These are phyloP conservation scores for Turdus rufiventris DNA, from an alignment of 2,113 vertebrate genomes.

Conservation along the genomic window DNA sequence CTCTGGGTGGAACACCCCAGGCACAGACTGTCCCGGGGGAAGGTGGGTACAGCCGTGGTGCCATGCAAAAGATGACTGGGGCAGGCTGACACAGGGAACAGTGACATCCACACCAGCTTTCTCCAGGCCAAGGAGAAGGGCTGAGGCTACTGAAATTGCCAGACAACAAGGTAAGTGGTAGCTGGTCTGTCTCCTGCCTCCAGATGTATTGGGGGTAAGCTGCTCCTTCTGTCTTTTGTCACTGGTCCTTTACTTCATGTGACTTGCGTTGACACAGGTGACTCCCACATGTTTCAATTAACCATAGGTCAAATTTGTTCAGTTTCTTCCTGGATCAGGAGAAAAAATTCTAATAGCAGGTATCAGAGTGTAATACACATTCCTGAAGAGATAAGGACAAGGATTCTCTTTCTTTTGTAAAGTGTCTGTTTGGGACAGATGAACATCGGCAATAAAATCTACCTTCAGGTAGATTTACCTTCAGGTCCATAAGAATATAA, in stretches of 20 bases:
- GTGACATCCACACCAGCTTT: background rate
- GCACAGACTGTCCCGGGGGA: rapidly evolving
- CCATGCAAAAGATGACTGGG: background rate
- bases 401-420: background rate
- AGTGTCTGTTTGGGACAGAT: background rate
- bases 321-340: background rate
- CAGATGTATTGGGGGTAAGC: background rate
- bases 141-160: background rate
- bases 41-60: background rate
- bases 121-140: background rate
- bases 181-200: background rate
- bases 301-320: background rate
- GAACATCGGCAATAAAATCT: background rate
- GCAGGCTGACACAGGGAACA: background rate
- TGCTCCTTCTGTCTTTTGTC: background rate
- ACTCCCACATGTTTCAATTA: background rate
- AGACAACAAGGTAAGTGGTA: background rate
- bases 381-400: background rate
- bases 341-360: background rate
- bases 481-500: background rate
- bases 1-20: background rate
- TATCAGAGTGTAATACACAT: background rate
- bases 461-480: background rate
- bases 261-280: background rate
- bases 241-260: background rate